Percentiles rank a stretch among this genome's conserved stretches.
Conservation (phyloP, 2,888 invertebrate species). For the Ochlodes sylvanus region DNA sequence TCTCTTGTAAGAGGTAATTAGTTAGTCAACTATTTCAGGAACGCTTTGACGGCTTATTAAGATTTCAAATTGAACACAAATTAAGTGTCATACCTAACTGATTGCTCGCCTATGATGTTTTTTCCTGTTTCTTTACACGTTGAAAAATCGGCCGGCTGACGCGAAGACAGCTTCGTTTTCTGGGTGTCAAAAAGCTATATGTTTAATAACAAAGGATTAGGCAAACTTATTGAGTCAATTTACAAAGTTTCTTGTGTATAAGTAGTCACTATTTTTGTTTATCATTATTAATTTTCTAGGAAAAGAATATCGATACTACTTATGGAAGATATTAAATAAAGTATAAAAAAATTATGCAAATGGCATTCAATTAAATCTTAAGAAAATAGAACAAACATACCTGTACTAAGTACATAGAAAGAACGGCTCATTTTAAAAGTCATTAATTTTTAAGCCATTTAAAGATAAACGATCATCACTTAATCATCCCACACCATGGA, state of each 20-base stretch:
- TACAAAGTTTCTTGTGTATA: not conserved
- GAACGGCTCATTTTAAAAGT: too few relatives aligned
- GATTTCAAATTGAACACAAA: constrained; percentile 83
- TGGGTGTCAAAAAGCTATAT: constrained; percentile 77
- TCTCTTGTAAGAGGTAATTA: constrained; percentile 73
- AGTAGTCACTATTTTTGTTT: not conserved
- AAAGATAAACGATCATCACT: too few relatives aligned
- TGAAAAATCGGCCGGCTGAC: constrained; percentile 68
- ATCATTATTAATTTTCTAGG: too few relatives aligned
- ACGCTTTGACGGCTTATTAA: constrained; percentile 84
- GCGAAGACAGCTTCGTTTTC: constrained; percentile 76
- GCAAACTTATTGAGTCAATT: constrained; percentile 1
- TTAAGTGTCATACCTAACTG: constrained; percentile 80
- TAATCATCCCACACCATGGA: too few relatives aligned
- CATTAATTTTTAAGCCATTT: too few relatives aligned
- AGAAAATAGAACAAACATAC: too few relatives aligned
- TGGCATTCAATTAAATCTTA: too few relatives aligned
- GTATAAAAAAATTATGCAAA: too few relatives aligned
- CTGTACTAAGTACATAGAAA: too few relatives aligned
- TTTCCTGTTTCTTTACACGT: constrained; percentile 54
- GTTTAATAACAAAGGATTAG: constrained; percentile 46
- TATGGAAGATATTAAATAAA: too few relatives aligned
- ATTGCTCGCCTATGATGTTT: constrained; percentile 64
- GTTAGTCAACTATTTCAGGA: constrained; percentile 77
- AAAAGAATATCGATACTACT: too few relatives aligned